Evolutionary conservation across 2,888 invertebrate genomes (phyloP), one percentile per base, ranked within the genome.

Genomic region (Teleiodes luculella): DNA sequence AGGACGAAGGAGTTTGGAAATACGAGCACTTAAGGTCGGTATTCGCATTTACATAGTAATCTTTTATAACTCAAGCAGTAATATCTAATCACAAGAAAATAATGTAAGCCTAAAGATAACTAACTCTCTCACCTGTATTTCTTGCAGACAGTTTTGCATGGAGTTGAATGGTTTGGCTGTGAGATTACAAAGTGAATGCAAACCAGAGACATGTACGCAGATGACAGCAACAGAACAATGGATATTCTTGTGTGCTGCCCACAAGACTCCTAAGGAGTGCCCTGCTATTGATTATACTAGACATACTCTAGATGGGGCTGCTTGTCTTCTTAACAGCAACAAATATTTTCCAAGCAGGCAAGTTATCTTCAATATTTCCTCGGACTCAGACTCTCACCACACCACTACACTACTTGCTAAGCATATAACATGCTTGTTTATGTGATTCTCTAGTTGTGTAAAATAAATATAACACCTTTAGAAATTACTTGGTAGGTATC

Each of bases 201-300:
- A 97, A 75, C 98, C 99, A 36, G 96, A 97, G 72, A 97, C 96
- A 18, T 99, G 99, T 83, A 97, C 96, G 58, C 99, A 99, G 89
- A 99, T 99, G 99, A 99, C 99, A 43, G 99, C 99, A 30, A 99
- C 99, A 28, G 99, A 99, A 85, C 99, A 99, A 77, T 99, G 99
- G 99, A 99, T 99, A 84, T 99, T 99, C 85, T 90, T 99, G 52
- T 99, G 99, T 91, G 99, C 99, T 56, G 99, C 99, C 39, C 99
- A 99, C 83, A 99, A 99, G 92, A 99, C 99, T 60, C 99, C 99
- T 37, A 99, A 99, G 86, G 99, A 99, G 92, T 99, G 99, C 85
- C 97, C 99, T 55, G 99, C 99, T 52, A 99, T 99, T 80, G 99
- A 99, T 86, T 99, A 99, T 76, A 99, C 99, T 1, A 92, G 99